These are phyloP conservation scores for Lucinisca nassula DNA, from an alignment of 2,888 invertebrate genomes.

Conservation along the genomic window DNA sequence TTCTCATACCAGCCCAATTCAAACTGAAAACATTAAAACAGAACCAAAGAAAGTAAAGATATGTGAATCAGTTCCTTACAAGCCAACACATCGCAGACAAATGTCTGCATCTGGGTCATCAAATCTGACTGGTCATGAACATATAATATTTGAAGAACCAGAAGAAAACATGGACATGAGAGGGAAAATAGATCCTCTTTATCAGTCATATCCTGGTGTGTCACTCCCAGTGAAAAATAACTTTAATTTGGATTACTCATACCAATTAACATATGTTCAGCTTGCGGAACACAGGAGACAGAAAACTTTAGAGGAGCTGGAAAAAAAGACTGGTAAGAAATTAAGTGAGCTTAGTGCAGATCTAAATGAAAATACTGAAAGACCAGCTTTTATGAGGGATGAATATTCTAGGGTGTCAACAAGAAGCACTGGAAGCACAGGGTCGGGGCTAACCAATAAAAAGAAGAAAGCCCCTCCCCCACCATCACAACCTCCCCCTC, in stretches of 20 bases:
- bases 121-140: conserved; percentile 69
- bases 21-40: conserved; percentile 22
- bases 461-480: conserved; percentile 82
- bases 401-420: conserved; percentile 67
- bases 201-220: conserved; percentile 71
- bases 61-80: conserved; percentile 43
- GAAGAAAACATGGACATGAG: conserved; percentile 72
- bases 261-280: conserved; percentile 84
- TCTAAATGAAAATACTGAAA: conserved; percentile 69
- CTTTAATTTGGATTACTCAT: conserved; percentile 81
- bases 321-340: conserved; percentile 77
- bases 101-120: conserved; percentile 70
- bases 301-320: conserved; percentile 76
- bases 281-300: conserved; percentile 81
- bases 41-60: conserved; percentile 1
- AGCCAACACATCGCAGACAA: conserved; percentile 77
- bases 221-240: conserved; percentile 81
- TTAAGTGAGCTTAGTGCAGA: conserved; percentile 76
- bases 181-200: conserved; percentile 74
- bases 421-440: conserved; percentile 72
- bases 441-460: conserved; percentile 77
- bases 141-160: conserved; percentile 81
- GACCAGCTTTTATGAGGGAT: conserved; percentile 71
- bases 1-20: neutral
- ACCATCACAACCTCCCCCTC: conserved; percentile 66